Percentiles rank a stretch among this genome's conserved stretches.
These are phyloP conservation scores for Drosophila varians DNA, from an alignment of 1,140 invertebrate genomes.

Conservation along the genomic window DNA sequence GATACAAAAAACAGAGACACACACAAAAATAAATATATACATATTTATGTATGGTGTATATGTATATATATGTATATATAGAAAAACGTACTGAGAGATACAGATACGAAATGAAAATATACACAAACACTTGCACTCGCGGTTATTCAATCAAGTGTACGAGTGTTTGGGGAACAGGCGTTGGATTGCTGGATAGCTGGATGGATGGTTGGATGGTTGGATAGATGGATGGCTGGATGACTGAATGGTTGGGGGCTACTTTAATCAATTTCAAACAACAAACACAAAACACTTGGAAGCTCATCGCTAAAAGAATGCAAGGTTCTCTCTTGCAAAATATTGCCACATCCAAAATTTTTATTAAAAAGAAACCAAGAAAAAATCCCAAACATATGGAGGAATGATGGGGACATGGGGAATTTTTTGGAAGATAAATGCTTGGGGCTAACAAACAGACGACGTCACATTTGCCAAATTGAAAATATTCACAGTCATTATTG, in stretches of 20 bases:
- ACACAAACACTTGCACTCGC: constrained; percentile 21
- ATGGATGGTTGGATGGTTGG: background rate
- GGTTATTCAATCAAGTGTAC: constrained; percentile 59
- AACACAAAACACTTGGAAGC: constrained; percentile 52
- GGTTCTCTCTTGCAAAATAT: constrained; percentile 64
- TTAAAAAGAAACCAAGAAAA: constrained; percentile 18
- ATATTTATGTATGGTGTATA: too few species aligned
- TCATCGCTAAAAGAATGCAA: constrained; percentile 61
- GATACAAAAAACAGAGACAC: constrained; percentile 57
- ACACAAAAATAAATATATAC: background rate
- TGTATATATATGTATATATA: too few species aligned
- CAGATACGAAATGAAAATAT: constrained; percentile 3
- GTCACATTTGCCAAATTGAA: constrained; percentile 51
- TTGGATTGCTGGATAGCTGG: constrained; percentile 7
- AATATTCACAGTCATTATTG: constrained; percentile 11
- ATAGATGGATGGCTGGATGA: background rate
- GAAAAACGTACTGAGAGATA: constrained; percentile 11
- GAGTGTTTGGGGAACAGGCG: constrained; percentile 60
- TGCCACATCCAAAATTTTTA: constrained; percentile 57
- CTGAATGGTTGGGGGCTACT: constrained; percentile 55
- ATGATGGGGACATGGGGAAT: constrained; percentile 1
- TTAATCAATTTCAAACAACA: constrained; percentile 77
- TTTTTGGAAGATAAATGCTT: constrained; percentile 34
- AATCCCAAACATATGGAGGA: background rate
- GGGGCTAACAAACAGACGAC: constrained; percentile 40